phyloP scores from a whole-genome alignment of 2,888 invertebrate genomes.

The Pedicia rivosa region DNA sequence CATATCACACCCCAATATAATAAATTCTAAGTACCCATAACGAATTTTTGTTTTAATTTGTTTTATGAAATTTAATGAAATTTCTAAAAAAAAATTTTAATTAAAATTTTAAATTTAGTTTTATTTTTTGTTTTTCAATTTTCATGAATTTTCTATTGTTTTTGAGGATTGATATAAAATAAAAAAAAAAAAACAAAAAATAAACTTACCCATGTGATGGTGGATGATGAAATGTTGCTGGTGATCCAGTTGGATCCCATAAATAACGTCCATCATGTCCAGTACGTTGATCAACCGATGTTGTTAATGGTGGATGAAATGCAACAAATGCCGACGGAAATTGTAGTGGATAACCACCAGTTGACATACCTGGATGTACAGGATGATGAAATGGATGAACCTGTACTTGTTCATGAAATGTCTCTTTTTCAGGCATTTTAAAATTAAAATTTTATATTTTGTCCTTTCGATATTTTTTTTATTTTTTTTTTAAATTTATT shows the following conservation, averaged over 20 bases:
- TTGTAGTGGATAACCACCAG: constrained; percentile 29
- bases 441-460: no score
- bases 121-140: no score
- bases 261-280: constrained; percentile 9
- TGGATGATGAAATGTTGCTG: constrained; percentile 12
- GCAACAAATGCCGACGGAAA: constrained; percentile 42
- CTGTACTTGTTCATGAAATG: constrained; percentile 9
- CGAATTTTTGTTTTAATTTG: no score
- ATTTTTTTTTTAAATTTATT: no score
- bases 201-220: constrained; percentile 11
- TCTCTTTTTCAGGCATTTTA: constrained; percentile 9
- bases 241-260: constrained; percentile 10
- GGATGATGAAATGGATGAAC: constrained; percentile 9
- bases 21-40: no score
- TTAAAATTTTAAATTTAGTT: no score
- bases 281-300: constrained; percentile 21
- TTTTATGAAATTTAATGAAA: no score
- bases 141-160: no score
- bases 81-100: no score
- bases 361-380: neutral
- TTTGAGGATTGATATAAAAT: no score
- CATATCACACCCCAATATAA: no score
- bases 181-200: neutral
- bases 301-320: constrained; percentile 45
- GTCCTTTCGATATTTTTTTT: no score